Evolutionary conservation across 2,888 invertebrate species (phyloP), one percentile per base, ranked within the genome.

Genomic region (Drosophila prostipennis): DNA sequence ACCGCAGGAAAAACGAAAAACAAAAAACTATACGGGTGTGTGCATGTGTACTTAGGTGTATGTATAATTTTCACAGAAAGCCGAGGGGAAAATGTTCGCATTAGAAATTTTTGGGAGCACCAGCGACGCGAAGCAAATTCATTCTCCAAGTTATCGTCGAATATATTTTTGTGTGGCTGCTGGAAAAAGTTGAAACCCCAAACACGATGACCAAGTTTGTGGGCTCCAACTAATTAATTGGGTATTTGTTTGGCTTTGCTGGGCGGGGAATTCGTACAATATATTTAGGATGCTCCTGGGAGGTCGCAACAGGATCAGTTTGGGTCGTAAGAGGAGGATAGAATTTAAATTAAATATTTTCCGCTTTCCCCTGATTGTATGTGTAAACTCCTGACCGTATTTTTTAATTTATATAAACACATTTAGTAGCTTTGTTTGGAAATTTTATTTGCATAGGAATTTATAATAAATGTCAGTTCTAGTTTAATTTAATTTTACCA

Each of bases 41-140:
- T 55, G 43, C 23, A 19, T 52, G 67, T 52, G 32, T 45, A 48
- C 36, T 40, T 53, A 59, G 46, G 59, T 68, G 69, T 59, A n/a
- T 70, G 69, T 70, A 70, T 79, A 83, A 83, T 80, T 80, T 83
- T 53, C 42, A 57, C 60, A 69, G 42, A 77, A 61, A 53, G 52
- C 63, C 69, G 51, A 55, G 61, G 61, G 67, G 60, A 26, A 48
- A 72, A 40, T 59, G 42, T 65, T 45, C 53, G 67, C 60, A 68
- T 53, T 69, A 54, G 53, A 59, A 48, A 39, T 49, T 48, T 58
- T 48, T 39, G 34, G 40, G 43, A 39, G 40, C 52, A 26, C 16
- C 23, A 26, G 49, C 57, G 37, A 46, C 39, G 57, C 55, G 36
- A 61, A 14, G 45, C 16, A 39, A 61, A 59, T 43, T 40, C n/a